These are phyloP conservation scores for Leptatherina wallacei DNA, from an alignment of 2,797 vertebrate species.

Conservation along the genomic window DNA sequence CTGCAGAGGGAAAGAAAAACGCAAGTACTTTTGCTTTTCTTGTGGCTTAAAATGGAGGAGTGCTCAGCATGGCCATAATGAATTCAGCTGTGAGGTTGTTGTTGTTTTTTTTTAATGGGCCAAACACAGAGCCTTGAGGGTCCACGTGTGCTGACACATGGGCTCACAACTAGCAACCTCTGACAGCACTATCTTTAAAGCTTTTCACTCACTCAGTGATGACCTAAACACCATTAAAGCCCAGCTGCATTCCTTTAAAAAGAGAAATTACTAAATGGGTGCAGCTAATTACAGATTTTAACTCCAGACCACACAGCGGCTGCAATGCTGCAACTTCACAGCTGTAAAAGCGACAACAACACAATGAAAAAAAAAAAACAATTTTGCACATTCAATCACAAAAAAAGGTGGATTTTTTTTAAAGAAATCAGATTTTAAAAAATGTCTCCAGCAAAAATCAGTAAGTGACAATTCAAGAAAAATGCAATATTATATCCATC, in stretches of 20 bases:
- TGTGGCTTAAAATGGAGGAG: slow-evolving; percentile 53
- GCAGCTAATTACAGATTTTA: slow-evolving; percentile 51
- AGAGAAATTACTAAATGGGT: slow-evolving; percentile 40
- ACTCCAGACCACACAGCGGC: slow-evolving; percentile 23
- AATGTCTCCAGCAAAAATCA: background rate
- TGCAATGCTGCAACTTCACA: slow-evolving; percentile 1
- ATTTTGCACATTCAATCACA: background rate
- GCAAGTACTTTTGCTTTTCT: slow-evolving; percentile 48
- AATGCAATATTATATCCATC: background rate
- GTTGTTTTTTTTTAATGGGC: slow-evolving; percentile 51
- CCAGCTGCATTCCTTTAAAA: slow-evolving; percentile 28
- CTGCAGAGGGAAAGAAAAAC: slow-evolving; percentile 53
- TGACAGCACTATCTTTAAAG: slow-evolving; percentile 42
- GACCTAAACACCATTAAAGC: slow-evolving; percentile 47
- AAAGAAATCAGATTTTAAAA: too few species aligned
- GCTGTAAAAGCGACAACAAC: slow-evolving; percentile 35
- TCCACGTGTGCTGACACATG: slow-evolving; percentile 50
- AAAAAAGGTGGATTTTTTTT: background rate
- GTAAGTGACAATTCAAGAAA: background rate
- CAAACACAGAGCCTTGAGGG: slow-evolving; percentile 61
- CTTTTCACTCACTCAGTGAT: slow-evolving; percentile 36
- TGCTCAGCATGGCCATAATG: slow-evolving; percentile 58
- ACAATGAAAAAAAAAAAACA: background rate
- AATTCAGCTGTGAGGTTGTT: slow-evolving; percentile 50
- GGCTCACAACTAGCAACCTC: slow-evolving; percentile 38